phyloP scores from a whole-genome alignment of 2,888 invertebrate genomes.

The Philereme transversata region DNA sequence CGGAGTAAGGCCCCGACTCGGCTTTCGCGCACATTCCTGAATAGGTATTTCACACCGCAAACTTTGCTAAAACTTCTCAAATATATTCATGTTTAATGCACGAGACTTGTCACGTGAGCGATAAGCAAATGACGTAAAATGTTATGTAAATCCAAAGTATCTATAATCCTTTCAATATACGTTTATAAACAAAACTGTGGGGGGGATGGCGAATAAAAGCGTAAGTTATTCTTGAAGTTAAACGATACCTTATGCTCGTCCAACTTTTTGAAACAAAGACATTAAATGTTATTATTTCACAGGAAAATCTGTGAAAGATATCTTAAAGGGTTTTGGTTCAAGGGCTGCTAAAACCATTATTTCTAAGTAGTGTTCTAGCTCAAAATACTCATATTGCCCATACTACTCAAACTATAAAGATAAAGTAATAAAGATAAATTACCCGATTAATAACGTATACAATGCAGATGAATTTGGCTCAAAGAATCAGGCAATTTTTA shows the following conservation, averaged over 20 bases:
- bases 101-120: slow-evolving; percentile 77
- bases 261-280: slow-evolving; percentile 49
- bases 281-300: not conserved
- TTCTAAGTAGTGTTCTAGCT: too few relatives aligned
- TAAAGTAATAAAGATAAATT: too few relatives aligned
- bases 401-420: too few relatives aligned
- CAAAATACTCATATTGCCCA: too few relatives aligned
- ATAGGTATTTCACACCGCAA: slow-evolving; percentile 62
- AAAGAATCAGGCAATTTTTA: too few relatives aligned
- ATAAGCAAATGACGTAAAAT: slow-evolving; percentile 83
- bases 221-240: slow-evolving; percentile 71
- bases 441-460: too few relatives aligned
- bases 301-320: not conserved
- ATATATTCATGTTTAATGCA: slow-evolving; percentile 78
- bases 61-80: slow-evolving; percentile 75
- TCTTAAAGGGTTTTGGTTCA: too few relatives aligned
- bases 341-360: too few relatives aligned
- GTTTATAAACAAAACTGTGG: slow-evolving; percentile 66
- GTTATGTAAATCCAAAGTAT: slow-evolving; percentile 79
- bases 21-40: slow-evolving; percentile 61
- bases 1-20: slow-evolving; percentile 52
- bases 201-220: slow-evolving; percentile 63
- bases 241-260: slow-evolving; percentile 53
- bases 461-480: too few relatives aligned
- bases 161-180: slow-evolving; percentile 74